Evolutionary conservation across 2,888 invertebrate species (phyloP), one percentile per base, ranked within the genome.

Genomic region (Cephus pulcher): DNA sequence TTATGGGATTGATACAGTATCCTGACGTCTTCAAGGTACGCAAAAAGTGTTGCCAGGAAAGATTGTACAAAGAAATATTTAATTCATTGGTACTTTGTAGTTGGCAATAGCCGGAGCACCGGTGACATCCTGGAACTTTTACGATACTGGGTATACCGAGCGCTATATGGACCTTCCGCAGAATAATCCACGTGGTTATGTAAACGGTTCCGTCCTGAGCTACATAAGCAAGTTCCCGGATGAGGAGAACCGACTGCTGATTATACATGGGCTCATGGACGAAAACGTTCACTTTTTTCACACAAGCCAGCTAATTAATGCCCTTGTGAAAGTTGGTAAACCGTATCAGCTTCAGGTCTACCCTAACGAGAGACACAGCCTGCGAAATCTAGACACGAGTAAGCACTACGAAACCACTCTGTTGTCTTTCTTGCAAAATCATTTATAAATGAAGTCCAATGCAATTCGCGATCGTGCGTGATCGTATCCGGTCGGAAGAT

Each of bases 241-340:
- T 90, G 97, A 98, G 90, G 97, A 97, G 89, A 97, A 97, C 88
- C 95, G 99, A 68, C 92, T 99, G 83, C 93, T 99, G 32, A 97
- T 99, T 69, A 97, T 99, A 85, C 99, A 99, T 92, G 99, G 99
- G 2, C 93, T 99, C 81, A 98, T 98, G 78, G 99, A 99, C 91
- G 99, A 99, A 92, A 99, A 99, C 91, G 99, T 99, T 0, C 99
- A 99, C 92, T 99, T 99, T 92, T 96, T 96, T 85, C 99, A 99
- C 92, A 98, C 98, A 23, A 97, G 97, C 87, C 96, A 97, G 84
- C 93, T 99, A 80, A 95, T 99, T 34, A 96, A 97, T 82, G 96
- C 96, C 79, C 94, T 99, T 81, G 95, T 99, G 78, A 95, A 96
- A 85, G 96, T 96, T n/a, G 98, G 98, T 82, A 99, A 99, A 92